Conservation (phyloP, 2,888 invertebrate genomes). For the Polyommatus iphigenia region DNA sequence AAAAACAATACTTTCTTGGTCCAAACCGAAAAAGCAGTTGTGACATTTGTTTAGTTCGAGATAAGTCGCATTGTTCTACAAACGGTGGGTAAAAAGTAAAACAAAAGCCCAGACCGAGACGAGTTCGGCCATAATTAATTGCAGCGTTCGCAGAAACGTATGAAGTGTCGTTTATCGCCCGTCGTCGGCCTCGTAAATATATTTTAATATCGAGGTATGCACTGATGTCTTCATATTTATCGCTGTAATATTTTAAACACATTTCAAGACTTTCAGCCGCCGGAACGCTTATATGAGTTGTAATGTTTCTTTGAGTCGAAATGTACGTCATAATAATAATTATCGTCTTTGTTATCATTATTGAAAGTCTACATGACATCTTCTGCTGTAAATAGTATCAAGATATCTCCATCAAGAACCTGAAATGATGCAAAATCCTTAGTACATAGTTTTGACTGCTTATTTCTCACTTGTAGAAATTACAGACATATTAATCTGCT, state of each 20-base stretch:
- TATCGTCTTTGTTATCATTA: no score
- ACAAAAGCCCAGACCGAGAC: slow-evolving; percentile 47
- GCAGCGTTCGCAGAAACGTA: slow-evolving; percentile 67
- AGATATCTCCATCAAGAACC: no score
- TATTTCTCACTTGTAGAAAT: not conserved
- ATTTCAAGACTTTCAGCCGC: slow-evolving; percentile 14
- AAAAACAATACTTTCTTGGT: slow-evolving; percentile 38
- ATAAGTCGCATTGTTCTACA: slow-evolving; percentile 73
- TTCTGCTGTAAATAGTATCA: no score
- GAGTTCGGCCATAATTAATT: slow-evolving; percentile 73
- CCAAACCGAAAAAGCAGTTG: slow-evolving; percentile 57
- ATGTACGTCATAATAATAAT: no score
- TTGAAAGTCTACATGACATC: no score
- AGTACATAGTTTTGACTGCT: no score
- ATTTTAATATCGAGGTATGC: slow-evolving; percentile 48
- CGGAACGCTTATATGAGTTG: not conserved
- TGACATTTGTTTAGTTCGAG: slow-evolving; percentile 62
- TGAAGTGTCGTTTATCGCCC: slow-evolving; percentile 66
- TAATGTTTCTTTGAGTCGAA: not conserved
- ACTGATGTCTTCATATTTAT: slow-evolving; percentile 46
- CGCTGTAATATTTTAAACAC: slow-evolving; percentile 18
- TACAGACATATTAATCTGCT: not conserved
- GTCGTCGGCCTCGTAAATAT: slow-evolving; percentile 61
- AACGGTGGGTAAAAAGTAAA: slow-evolving; percentile 71
- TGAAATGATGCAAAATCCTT: no score